A percentile compares a stretch with the other conserved stretches of the same genome.
phyloP scores from a whole-genome alignment of 2,888 invertebrate genomes.

The Acronicta aceris region DNA sequence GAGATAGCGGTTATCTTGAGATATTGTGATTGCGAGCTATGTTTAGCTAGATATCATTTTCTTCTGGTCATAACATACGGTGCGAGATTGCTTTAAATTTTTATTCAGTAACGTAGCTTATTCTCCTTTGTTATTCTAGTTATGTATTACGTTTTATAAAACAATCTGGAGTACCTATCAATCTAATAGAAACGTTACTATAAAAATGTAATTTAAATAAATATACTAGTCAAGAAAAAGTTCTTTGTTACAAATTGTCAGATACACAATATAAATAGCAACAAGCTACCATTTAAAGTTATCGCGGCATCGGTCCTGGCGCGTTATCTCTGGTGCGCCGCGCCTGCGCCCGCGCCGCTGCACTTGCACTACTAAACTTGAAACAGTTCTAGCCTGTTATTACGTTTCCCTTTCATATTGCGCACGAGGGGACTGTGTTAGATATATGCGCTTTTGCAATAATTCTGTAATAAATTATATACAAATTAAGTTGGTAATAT shows the following conservation, averaged over 20 bases:
- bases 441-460: conserved; percentile 27
- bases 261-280: conserved; percentile 1
- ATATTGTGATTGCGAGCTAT: conserved; percentile 45
- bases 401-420: conserved; percentile 77
- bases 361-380: conserved; percentile 83
- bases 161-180: too few species aligned
- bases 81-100: conserved; percentile 1
- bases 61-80: conserved; percentile 1
- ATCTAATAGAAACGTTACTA: too few species aligned
- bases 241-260: background rate
- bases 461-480: background rate
- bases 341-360: conserved; percentile 66
- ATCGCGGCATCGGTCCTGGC: conserved; percentile 48
- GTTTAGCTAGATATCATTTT: conserved; percentile 31
- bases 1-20: conserved; percentile 52
- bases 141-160: too few species aligned
- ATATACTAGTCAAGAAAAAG: background rate
- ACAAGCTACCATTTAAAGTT: conserved; percentile 7
- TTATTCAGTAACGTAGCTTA: background rate
- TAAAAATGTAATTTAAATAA: too few species aligned
- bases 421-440: conserved; percentile 48
- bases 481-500: too few species aligned
- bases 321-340: conserved; percentile 45
- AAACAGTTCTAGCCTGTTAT: conserved; percentile 73
- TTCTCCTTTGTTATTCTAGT: background rate